These are phyloP conservation scores for Drosophila aff. DNA, from an alignment of 1,140 invertebrate species.

Conservation along the genomic window DNA sequence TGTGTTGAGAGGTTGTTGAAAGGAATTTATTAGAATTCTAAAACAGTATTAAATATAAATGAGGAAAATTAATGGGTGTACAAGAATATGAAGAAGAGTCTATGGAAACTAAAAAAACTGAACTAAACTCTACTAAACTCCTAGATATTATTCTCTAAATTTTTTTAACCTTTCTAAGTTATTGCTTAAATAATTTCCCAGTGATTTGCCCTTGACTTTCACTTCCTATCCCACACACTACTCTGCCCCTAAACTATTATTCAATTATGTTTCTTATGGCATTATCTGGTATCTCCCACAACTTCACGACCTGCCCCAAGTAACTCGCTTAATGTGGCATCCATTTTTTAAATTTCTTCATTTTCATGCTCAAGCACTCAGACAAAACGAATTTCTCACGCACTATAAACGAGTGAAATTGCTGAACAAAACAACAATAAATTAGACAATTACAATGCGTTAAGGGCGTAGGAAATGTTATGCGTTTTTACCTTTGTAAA, in stretches of 20 bases:
- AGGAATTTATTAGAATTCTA: not conserved
- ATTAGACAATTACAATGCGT: conserved; percentile 53
- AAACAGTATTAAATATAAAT: not conserved
- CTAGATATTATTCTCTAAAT: not conserved
- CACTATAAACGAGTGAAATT: conserved; percentile 41
- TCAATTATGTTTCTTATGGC: not conserved
- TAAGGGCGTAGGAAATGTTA: conserved; percentile 16
- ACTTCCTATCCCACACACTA: not conserved
- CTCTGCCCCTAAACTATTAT: conserved; percentile 1
- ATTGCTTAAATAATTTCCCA: not conserved
- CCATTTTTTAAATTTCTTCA: conserved; percentile 28
- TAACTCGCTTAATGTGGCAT: conserved; percentile 5
- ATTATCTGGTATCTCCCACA: conserved; percentile 12
- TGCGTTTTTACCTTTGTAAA: conserved; percentile 24
- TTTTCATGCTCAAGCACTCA: conserved; percentile 14
- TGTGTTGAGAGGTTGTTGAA: conserved; percentile 24
- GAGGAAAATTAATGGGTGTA: no score
- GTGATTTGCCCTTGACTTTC: conserved; percentile 28
- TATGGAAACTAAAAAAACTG: no score
- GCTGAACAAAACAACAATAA: conserved; percentile 46
- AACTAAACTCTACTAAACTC: no score
- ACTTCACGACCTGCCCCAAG: conserved; percentile 45
- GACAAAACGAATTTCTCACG: conserved; percentile 38
- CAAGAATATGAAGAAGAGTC: not conserved
- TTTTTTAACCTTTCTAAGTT: accelerated